These are phyloP conservation scores for Heliconius nattereri DNA, from an alignment of 1,140 invertebrate genomes.

Conservation along the genomic window DNA sequence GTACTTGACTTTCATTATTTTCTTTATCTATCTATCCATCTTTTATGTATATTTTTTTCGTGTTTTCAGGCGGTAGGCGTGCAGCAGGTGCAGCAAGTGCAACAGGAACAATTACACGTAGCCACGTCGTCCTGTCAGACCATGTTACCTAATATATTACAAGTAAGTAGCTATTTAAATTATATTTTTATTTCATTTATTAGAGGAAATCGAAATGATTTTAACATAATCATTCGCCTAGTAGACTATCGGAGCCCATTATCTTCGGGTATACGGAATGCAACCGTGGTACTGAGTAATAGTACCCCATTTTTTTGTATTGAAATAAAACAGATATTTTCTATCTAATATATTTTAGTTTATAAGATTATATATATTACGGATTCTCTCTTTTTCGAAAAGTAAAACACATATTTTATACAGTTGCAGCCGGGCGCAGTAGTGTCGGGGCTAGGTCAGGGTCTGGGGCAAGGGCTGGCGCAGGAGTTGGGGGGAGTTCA, in stretches of 20 bases:
- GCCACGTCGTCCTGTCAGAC: constrained; percentile 75
- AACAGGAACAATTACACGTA: constrained; percentile 76
- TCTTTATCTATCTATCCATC: too few relatives aligned
- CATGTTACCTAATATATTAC: constrained; percentile 77
- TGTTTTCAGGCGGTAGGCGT: constrained; percentile 70
- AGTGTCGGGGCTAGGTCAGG: constrained; percentile 54
- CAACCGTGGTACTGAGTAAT: too few relatives aligned
- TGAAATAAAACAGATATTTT: too few relatives aligned
- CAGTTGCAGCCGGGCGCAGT: constrained; percentile 70
- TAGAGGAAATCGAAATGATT: too few relatives aligned
- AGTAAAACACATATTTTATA: neutral
- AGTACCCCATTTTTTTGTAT: too few relatives aligned
- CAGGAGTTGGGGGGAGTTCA: constrained; percentile 67
- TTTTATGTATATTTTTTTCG: too few relatives aligned
- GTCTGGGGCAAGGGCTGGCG: constrained; percentile 46
- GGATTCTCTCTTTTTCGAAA: neutral
- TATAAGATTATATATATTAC: too few relatives aligned
- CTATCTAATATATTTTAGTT: too few relatives aligned
- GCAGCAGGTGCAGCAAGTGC: constrained; percentile 65
- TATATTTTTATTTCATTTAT: neutral
- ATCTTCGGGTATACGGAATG: too few relatives aligned
- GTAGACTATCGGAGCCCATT: too few relatives aligned
- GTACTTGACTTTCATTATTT: too few relatives aligned
- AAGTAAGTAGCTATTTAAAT: constrained; percentile 50
- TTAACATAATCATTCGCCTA: too few relatives aligned